Evolutionary conservation across 2,888 invertebrate genomes (phyloP), one percentile per base, ranked within the genome.

Genomic region (Acleris emargana): DNA sequence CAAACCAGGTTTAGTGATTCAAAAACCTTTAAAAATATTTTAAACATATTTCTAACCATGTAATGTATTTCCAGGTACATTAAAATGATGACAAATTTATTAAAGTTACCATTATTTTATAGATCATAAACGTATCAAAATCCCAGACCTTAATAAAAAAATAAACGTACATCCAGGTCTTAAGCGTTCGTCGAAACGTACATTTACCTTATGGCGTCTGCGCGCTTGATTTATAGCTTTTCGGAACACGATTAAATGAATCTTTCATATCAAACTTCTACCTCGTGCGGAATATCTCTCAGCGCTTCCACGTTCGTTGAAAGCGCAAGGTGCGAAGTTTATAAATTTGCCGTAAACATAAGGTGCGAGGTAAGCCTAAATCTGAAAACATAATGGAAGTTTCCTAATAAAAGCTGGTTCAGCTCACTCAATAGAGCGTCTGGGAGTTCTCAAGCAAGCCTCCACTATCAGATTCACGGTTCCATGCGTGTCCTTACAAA

Each of bases 141-240:
- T n/a, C n/a, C n/a, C n/a, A n/a, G n/a, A n/a, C n/a, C n/a, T n/a
- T n/a, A n/a, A n/a, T n/a, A n/a, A n/a, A n/a, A n/a, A n/a, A n/a
- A n/a, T n/a, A n/a, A n/a, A n/a, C n/a, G n/a, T n/a, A n/a, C n/a
- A n/a, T n/a, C n/a, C n/a, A n/a, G n/a, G n/a, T n/a, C n/a, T n/a
- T n/a, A n/a, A n/a, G n/a, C n/a, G n/a, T n/a, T n/a, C n/a, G n/a
- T n/a, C n/a, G n/a, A n/a, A n/a, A n/a, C n/a, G n/a, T n/a, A n/a
- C n/a, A n/a, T n/a, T n/a, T n/a, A n/a, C n/a, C n/a, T n/a, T n/a
- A 72, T 71, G 72, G 71, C 74, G 73, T 72, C 76, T 77, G 71
- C 69, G 53, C 54, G 62, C 68, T 69, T 70, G 73, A 64, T 64
- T 64, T 64, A 64, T 59, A 47, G 55, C 50, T 61, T 51, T 64